phyloP scores from a whole-genome alignment of 2,797 vertebrate genomes.

The Eremophila alpestris region DNA sequence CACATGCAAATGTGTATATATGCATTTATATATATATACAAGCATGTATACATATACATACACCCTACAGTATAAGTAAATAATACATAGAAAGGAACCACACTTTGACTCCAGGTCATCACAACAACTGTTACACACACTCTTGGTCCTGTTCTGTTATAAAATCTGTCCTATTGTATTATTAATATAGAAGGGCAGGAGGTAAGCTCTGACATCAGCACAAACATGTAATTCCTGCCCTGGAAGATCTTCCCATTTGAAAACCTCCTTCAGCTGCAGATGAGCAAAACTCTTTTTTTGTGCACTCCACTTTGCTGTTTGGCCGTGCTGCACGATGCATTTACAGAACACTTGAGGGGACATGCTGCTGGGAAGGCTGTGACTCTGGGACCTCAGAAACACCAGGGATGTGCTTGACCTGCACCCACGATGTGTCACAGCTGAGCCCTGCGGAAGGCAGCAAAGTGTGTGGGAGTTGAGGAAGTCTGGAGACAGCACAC shows the following conservation, averaged over 20 bases:
- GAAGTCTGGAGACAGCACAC: background rate
- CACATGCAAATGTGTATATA: background rate
- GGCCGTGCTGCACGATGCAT: fast-evolving
- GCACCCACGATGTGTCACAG: background rate
- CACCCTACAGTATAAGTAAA: background rate
- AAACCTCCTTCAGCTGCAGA: background rate
- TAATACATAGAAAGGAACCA: background rate
- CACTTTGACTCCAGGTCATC: background rate
- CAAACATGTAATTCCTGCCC: background rate
- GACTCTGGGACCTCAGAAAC: background rate
- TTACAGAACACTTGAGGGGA: background rate
- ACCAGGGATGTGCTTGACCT: background rate
- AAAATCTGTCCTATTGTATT: background rate
- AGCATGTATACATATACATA: background rate
- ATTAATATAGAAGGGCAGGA: background rate
- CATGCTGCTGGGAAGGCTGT: background rate
- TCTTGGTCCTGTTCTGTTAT: background rate
- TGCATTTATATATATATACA: background rate
- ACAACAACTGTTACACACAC: background rate
- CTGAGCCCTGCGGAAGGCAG: background rate
- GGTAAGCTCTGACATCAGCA: background rate
- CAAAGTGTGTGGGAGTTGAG: background rate
- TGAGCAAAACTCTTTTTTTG: background rate
- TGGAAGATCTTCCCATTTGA: background rate
- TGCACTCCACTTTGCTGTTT: background rate